phyloP scores from a whole-genome alignment of 1,140 invertebrate genomes.

The Venustaconcha ellipsiformis region DNA sequence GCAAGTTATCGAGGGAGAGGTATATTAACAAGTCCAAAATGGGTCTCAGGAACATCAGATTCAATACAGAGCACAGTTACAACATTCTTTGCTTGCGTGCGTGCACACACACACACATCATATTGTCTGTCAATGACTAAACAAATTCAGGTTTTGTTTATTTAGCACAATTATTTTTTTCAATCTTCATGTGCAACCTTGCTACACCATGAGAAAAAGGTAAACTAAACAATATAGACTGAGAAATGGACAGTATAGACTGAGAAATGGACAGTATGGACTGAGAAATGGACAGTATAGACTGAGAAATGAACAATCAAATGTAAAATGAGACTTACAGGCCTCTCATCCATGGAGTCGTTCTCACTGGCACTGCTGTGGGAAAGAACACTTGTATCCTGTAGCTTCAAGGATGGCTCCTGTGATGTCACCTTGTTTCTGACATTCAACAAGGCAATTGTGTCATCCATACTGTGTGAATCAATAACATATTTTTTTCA shows the following conservation, averaged over 20 bases:
- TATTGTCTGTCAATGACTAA: neutral
- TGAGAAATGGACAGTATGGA: no score
- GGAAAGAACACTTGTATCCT: conserved; percentile 25
- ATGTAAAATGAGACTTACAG: conserved; percentile 32
- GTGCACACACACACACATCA: no score
- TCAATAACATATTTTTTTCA: neutral
- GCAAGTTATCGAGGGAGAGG: no score
- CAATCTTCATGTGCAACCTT: neutral
- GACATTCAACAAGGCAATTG: conserved; percentile 61
- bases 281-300: no score
- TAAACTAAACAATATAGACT: no score
- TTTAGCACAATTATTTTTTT: neutral
- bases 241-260: no score
- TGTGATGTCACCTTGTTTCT: conserved; percentile 26
- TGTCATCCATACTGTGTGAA: conserved; percentile 60
- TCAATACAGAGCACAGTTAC: no score
- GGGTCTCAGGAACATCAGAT: no score
- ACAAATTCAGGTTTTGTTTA: neutral
- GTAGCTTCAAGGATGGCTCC: conserved; percentile 28
- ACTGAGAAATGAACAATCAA: no score
- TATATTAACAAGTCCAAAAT: no score
- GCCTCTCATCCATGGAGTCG: conserved; percentile 35
- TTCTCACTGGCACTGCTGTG: conserved; percentile 23
- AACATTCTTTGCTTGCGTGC: no score
- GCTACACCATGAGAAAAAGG: no score